Evolutionary conservation across 2,113 vertebrate species (phyloP), one percentile per base, ranked within the genome.

Genomic region (Myrmecobius fasciatus): DNA sequence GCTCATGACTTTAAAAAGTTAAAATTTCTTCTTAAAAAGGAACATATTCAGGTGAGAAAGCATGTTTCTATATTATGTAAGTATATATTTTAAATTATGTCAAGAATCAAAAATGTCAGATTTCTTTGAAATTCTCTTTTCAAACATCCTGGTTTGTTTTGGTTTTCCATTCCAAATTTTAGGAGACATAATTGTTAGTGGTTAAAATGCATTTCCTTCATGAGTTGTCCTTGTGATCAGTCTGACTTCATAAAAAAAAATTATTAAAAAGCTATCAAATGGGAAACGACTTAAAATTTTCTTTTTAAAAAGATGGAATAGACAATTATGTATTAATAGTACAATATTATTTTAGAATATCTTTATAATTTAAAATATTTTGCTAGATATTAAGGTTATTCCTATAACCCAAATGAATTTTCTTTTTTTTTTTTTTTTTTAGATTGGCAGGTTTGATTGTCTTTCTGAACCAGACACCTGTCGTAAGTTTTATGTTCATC

Each of bases 371-470:
- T 95, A 11, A 60, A 92, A 91, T 52, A 36, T 90, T 51, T 75
- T 36, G 51, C 25, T 92, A 43, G 12, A 7, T 94, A 43, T 6
- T 26, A 90, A 90, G 25, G 90, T 90, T 93, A 92, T 90, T 51
- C 56, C 2, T 46, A 31, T 95, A 54, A 36, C 25, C 48, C 25
- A 53, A 52, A 17, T 96, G 20, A 89, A 25, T 43, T 91, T 92
- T 54, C 9, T 53, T 6, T 97, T 7, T 97, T 54, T 98, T 7
- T 97, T 54, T 98, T 97, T 51, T 51, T 51, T 51, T 97, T 93
- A 98, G 99, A 98, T 99, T 92, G 99, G 99, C 94, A 99, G 98
- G 92, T 99, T 99, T n/a, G 98, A 99, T 97, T 99, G 99, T 92
- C 94, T 97, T 26, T 97, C 98, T 22, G 99, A 99, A 93, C 97